A percentile compares a stretch with the other conserved stretches of the same genome.
Conservation (phyloP, 2,888 invertebrate genomes). For the Torymus auratus region DNA sequence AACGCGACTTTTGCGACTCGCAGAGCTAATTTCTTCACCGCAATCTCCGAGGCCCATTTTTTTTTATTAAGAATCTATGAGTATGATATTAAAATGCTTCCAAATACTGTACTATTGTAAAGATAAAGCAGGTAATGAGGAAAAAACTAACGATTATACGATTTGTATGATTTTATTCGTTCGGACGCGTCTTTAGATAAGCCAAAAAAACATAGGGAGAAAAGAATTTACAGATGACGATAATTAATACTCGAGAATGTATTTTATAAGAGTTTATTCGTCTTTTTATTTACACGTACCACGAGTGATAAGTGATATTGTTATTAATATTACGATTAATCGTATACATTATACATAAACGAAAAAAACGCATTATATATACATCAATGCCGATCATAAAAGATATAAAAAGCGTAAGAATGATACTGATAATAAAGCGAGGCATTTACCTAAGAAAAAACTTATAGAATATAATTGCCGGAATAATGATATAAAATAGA, state of each 20-base stretch:
- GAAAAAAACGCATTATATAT: slow-evolving; percentile 60
- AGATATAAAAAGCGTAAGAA: slow-evolving; percentile 40
- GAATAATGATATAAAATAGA: slow-evolving; percentile 20
- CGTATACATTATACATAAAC: slow-evolving; percentile 56
- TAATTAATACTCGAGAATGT: slow-evolving; percentile 68
- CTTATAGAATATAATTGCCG: slow-evolving; percentile 35
- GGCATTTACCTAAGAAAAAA: slow-evolving; percentile 48
- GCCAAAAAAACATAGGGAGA: slow-evolving; percentile 64
- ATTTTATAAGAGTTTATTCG: slow-evolving; percentile 77
- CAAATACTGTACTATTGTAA: slow-evolving; percentile 73
- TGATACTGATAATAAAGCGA: slow-evolving; percentile 37
- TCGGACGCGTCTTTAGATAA: slow-evolving; percentile 63
- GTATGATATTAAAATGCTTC: slow-evolving; percentile 76
- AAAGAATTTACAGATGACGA: slow-evolving; percentile 59
- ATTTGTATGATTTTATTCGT: slow-evolving; percentile 74
- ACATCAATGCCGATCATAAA: slow-evolving; percentile 59
- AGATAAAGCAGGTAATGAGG: slow-evolving; percentile 16
- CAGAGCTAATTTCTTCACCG: slow-evolving; percentile 62
- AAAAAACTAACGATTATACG: slow-evolving; percentile 59
- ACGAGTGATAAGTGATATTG: slow-evolving; percentile 76
- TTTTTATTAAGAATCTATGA: slow-evolving; percentile 59
- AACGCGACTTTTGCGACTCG: slow-evolving; percentile 41
- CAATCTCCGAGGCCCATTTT: slow-evolving; percentile 63
- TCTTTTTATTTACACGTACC: slow-evolving; percentile 75
- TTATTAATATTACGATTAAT: slow-evolving; percentile 69